Evolutionary conservation across 1,140 invertebrate species (phyloP), one percentile per base, ranked within the genome.

Genomic region (Megalopta genalis): DNA sequence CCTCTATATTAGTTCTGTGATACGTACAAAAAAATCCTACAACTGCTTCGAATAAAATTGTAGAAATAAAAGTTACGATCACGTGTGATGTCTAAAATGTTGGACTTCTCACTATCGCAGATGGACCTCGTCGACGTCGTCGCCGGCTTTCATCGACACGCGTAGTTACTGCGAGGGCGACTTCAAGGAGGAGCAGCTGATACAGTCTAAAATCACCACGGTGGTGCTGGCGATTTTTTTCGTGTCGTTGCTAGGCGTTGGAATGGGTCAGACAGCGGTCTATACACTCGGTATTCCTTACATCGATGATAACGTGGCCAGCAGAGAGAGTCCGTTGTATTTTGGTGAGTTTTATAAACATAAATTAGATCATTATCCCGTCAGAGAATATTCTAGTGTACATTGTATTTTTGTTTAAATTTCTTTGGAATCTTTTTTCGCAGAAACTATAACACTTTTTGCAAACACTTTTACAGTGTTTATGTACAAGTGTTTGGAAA

Each of bases 281-380:
- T 96, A 97, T 80, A 98, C 97, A 5, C 93, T 98, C n/a, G 97
- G 97, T 7, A 98, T 98, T 88, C 97, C 98, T 1, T 98, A 98
- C 88, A 97, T 98, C 64, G 98, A 98, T 86, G 98, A 98, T 92
- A 98, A 98, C 92, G 97, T 98, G 39, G 96, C 97, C 80, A 97
- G 96, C 91, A 95, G 96, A 89, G 97, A 98, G 90, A 98, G 97
- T 64, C 97, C 98, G n/a, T 94, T 98, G 78, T 98, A 98, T 93
- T 98, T 98, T 93, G 96, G 96, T 97, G 92, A 96, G 94, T n/a
- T n/a, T 32, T 32, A n/a, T n/a, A n/a, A n/a, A n/a, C n/a, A n/a
- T n/a, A n/a, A n/a, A n/a, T n/a, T n/a, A n/a, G n/a, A n/a, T n/a
- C n/a, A n/a, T n/a, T n/a, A n/a, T n/a, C n/a, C n/a, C n/a, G n/a